phyloP scores from a whole-genome alignment of 2,888 invertebrate species.

The Tachystola acroxantha region DNA sequence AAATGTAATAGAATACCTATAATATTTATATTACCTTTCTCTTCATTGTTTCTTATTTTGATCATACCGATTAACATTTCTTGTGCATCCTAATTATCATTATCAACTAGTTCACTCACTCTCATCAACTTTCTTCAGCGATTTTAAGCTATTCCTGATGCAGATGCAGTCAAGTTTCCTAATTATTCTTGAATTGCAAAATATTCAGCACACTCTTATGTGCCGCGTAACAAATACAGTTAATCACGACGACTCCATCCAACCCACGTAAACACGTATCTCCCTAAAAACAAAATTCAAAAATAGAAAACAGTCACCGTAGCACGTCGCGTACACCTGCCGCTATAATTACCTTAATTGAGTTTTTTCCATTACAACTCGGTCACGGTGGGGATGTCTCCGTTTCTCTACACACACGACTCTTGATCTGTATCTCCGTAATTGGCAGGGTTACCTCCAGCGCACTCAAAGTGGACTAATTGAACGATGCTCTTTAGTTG shows the following conservation, averaged over 20 bases:
- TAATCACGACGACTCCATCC: neutral
- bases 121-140: too few species aligned
- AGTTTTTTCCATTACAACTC: slow-evolving; percentile 32
- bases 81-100: too few species aligned
- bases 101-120: too few species aligned
- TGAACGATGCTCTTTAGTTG: slow-evolving; percentile 13
- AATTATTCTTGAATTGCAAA: too few species aligned
- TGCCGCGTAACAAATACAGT: neutral
- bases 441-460: slow-evolving; percentile 34
- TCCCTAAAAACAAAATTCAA: slow-evolving; percentile 13
- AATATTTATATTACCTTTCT: too few species aligned
- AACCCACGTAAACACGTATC: slow-evolving; percentile 2
- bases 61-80: too few species aligned
- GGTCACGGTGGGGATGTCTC: slow-evolving; percentile 42
- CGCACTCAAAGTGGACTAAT: slow-evolving; percentile 21
- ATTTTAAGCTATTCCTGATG: too few species aligned
- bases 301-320: slow-evolving; percentile 28
- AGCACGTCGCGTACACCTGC: slow-evolving; percentile 37
- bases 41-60: too few species aligned
- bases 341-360: slow-evolving; percentile 43
- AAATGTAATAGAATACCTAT: too few species aligned
- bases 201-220: too few species aligned
- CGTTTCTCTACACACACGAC: slow-evolving; percentile 20
- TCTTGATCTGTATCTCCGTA: slow-evolving; percentile 44
- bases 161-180: too few species aligned